phyloP scores from a whole-genome alignment of 2,113 vertebrate species.

The Columba livia region DNA sequence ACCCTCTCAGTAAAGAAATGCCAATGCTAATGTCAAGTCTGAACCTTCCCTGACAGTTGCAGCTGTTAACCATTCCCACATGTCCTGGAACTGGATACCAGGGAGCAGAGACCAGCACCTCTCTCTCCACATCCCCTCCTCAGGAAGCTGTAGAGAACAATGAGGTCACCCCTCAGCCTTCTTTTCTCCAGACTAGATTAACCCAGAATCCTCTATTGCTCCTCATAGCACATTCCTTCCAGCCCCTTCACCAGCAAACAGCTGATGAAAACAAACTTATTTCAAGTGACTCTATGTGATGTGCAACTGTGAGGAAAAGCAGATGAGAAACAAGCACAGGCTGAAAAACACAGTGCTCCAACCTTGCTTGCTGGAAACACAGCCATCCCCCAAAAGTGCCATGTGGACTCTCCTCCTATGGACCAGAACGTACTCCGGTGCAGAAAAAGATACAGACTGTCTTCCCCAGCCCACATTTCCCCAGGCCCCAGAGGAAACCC shows the following conservation, averaged over 20 bases:
- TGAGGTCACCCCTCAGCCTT: fast-evolving
- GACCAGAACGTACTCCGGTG: background rate
- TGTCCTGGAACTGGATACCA: background rate
- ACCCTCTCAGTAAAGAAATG: background rate
- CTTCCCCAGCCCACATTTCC: background rate
- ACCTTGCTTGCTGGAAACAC: background rate
- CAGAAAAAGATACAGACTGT: background rate
- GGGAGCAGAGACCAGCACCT: background rate
- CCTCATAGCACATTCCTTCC: background rate
- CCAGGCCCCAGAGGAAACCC: background rate
- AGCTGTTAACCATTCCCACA: background rate
- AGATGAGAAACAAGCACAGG: background rate
- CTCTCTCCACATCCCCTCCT: background rate
- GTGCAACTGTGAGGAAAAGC: background rate
- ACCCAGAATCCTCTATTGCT: background rate
- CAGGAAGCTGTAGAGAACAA: background rate
- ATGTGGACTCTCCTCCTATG: background rate
- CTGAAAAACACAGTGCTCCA: background rate
- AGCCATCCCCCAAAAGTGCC: background rate
- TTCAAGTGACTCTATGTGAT: background rate
- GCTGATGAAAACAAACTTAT: background rate
- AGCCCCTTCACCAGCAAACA: background rate
- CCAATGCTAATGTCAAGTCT: background rate
- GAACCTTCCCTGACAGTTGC: background rate
- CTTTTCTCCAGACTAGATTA: background rate